Conservation (phyloP, 2,797 vertebrate species). For the Delichon dasypus region DNA sequence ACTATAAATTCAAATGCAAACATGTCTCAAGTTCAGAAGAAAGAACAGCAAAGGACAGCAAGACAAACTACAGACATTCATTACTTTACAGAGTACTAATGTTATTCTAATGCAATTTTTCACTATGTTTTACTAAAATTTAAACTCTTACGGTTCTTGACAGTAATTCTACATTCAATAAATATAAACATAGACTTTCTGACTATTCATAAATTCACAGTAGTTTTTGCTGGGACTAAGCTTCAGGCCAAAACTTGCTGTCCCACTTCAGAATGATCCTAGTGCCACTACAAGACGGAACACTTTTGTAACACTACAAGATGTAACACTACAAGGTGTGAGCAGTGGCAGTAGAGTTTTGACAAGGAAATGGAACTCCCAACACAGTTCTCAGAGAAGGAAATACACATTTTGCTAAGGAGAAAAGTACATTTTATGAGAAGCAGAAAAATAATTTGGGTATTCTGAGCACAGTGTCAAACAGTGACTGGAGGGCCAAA, state of each 20-base stretch:
- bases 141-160: neutral
- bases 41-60: neutral
- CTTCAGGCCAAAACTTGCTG: neutral
- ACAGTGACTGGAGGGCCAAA: neutral
- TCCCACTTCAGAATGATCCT: neutral
- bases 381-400: neutral
- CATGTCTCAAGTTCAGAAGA: neutral
- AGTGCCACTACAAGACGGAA: neutral
- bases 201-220: neutral
- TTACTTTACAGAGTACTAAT: neutral
- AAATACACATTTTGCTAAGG: neutral
- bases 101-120: neutral
- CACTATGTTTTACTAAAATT: neutral
- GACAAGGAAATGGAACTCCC: neutral
- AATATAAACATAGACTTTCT: neutral
- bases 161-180: neutral
- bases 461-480: neutral
- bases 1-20: neutral
- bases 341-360: neutral
- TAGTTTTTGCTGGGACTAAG: neutral
- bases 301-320: neutral
- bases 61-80: neutral
- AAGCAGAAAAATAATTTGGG: neutral
- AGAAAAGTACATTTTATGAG: neutral
- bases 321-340: neutral